Evolutionary conservation across 1,140 invertebrate genomes (phyloP), one percentile per base, ranked within the genome.

Genomic region (Papilio dardanus): DNA sequence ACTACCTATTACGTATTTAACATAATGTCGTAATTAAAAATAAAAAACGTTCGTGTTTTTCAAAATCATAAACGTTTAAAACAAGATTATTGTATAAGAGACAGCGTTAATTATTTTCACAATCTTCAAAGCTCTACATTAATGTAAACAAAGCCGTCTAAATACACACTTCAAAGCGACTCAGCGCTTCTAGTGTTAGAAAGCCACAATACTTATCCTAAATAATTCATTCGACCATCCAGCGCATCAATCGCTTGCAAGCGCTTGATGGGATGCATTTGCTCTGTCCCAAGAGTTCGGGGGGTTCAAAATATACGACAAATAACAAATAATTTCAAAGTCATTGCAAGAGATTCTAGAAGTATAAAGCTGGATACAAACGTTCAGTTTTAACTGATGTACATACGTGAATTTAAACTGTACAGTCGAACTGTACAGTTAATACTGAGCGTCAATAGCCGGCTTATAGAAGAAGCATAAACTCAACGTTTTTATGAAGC

Each of bases 211-310:
- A 21, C 66, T 37, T 35, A 37, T 33, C 21, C 8, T 37, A 69
- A 69, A 69, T 69, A 69, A 28, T 69, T 35, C 35, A 69, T 24
- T 69, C 67, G 19, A 69, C n/a, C 35, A 12, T 69, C 67, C 67
- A 40, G 21, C 35, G 31, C 16, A 66, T 21, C 33, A 24, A 40
- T 37, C 35, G 35, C 35, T 21, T 16, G 35, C n/a, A 40, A 68
- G 35, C 66, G 66, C 66, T 68, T 33, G 19, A 40, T 68, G 19
- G 33, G 33, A 37, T 68, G 12, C 66, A 40, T 68, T 40, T 66
- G 65, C 28, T 35, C 28, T n/a, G n/a, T n/a, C 16, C 3, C 19
- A 24, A 68, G 19, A n/a, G 16, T 68, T 40, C 19, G 66, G 4
- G 8, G 30, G 16, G 19, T 14, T 33, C 1, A 24, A 35, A 37